These are phyloP conservation scores for Deilephila elpenor DNA, from an alignment of 2,888 invertebrate genomes.

Conservation along the genomic window DNA sequence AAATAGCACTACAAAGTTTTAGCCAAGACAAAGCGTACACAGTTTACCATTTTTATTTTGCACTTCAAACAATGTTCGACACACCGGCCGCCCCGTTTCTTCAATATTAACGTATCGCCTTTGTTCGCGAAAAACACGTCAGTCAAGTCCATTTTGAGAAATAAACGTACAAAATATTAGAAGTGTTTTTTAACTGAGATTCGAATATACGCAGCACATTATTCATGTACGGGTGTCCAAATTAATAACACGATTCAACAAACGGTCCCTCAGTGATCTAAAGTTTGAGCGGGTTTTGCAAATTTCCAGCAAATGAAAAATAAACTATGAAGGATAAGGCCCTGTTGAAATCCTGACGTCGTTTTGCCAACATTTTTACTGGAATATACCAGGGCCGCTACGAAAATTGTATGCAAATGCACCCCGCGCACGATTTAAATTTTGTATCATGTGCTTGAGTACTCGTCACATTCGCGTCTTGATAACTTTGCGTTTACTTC, in stretches of 20 bases:
- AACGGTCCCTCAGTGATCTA: background rate
- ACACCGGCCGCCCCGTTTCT: background rate
- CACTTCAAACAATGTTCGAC: too few relatives aligned
- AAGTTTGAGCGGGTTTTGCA: background rate
- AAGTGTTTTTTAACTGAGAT: background rate
- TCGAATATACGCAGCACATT: background rate
- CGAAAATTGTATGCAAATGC: constrained; percentile 45
- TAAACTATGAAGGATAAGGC: constrained; percentile 36
- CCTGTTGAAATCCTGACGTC: constrained; percentile 32
- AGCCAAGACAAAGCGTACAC: too few relatives aligned
- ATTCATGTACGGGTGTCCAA: constrained; percentile 1
- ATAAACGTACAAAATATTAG: constrained; percentile 2
- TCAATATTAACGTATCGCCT: background rate
- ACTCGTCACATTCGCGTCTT: background rate
- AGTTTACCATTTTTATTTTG: too few relatives aligned
- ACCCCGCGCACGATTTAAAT: constrained; percentile 35
- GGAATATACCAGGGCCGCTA: constrained; percentile 30
- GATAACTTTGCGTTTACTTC: background rate
- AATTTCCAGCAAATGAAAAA: constrained; percentile 23
- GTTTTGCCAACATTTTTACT: constrained; percentile 34
- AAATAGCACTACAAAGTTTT: too few relatives aligned
- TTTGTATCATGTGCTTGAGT: constrained; percentile 32
- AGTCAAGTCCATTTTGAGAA: background rate
- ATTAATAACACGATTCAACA: constrained; percentile 2
- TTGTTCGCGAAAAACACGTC: background rate